Evolutionary conservation across 2,888 invertebrate genomes (phyloP).

Genomic region (Brachypalpus laphriformis): DNA sequence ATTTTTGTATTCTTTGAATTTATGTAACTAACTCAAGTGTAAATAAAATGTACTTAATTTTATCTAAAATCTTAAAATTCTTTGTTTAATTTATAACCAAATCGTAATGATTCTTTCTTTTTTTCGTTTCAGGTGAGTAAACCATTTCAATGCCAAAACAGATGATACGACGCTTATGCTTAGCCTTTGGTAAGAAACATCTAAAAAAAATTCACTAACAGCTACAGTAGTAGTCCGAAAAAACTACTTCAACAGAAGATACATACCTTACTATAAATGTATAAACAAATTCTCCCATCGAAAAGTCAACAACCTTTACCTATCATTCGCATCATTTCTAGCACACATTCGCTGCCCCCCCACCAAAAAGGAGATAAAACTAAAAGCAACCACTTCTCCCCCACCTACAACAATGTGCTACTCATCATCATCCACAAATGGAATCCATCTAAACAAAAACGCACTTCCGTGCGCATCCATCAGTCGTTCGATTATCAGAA

Average conservation of each 20-base stretch:
- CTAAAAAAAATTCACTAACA: too few species aligned
- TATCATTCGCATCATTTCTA: conserved; percentile 29
- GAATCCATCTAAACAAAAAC: conserved; percentile 44
- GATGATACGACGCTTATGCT: not conserved
- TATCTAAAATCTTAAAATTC: too few species aligned
- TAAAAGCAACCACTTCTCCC: not conserved
- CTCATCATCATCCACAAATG: conserved; percentile 44
- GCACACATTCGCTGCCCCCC: conserved; percentile 13
- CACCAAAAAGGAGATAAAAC: not conserved
- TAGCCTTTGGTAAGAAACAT: not conserved
- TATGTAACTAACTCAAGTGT: too few species aligned
- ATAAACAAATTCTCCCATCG: conserved; percentile 20
- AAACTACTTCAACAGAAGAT: not conserved
- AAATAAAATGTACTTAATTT: too few species aligned
- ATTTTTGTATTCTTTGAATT: too few species aligned
- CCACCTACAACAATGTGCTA: conserved; percentile 20
- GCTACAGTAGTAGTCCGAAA: not conserved
- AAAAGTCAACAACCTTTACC: conserved; percentile 46
- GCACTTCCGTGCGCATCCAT: conserved; percentile 54
- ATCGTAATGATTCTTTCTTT: not conserved
- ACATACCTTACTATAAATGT: not conserved
- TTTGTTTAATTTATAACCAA: not conserved
- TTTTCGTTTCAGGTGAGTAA: conserved; percentile 18
- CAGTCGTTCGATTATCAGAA: conserved; percentile 37
- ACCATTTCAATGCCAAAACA: not conserved